These are phyloP conservation scores for Aleiodes leptofemur DNA, from an alignment of 2,888 invertebrate genomes.

Conservation along the genomic window DNA sequence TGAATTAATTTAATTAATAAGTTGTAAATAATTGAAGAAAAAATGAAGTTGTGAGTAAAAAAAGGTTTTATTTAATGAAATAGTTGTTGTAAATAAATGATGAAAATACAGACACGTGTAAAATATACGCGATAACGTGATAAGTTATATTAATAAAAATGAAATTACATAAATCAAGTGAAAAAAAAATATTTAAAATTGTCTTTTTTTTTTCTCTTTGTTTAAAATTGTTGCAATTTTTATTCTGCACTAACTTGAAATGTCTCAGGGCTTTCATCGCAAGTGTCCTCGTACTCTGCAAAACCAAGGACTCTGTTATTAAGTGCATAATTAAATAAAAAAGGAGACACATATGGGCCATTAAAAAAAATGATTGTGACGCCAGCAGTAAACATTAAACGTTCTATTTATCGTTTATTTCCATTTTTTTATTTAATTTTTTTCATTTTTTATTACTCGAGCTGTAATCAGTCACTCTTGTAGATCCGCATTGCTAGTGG, in stretches of 20 bases:
- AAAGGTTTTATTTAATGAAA: constrained; percentile 65
- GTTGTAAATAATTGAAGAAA: constrained; percentile 24
- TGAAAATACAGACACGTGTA: constrained; percentile 54
- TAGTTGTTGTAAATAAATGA: constrained; percentile 58
- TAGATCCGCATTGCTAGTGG: constrained; percentile 8
- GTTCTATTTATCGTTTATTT: background rate
- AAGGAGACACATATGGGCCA: background rate
- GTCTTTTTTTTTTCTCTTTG: background rate
- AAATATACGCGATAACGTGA: constrained; percentile 71
- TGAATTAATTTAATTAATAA: constrained; percentile 34
- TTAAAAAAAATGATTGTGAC: constrained; percentile 1
- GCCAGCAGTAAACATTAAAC: background rate
- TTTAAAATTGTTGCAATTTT: constrained; percentile 9
- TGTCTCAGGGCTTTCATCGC: constrained; percentile 17
- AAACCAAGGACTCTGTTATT: constrained; percentile 18
- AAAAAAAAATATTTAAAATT: constrained; percentile 11
- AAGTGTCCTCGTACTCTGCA: constrained; percentile 5
- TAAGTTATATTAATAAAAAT: constrained; percentile 64
- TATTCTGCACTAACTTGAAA: background rate
- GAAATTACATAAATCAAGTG: constrained; percentile 62
- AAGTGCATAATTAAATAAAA: background rate
- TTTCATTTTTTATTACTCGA: constrained; percentile 40
- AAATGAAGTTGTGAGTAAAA: constrained; percentile 51
- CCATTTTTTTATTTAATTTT: background rate
- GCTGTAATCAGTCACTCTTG: constrained; percentile 14